These are phyloP conservation scores for Cotesia vestalis DNA, from an alignment of 1,140 invertebrate species.

Conservation along the genomic window DNA sequence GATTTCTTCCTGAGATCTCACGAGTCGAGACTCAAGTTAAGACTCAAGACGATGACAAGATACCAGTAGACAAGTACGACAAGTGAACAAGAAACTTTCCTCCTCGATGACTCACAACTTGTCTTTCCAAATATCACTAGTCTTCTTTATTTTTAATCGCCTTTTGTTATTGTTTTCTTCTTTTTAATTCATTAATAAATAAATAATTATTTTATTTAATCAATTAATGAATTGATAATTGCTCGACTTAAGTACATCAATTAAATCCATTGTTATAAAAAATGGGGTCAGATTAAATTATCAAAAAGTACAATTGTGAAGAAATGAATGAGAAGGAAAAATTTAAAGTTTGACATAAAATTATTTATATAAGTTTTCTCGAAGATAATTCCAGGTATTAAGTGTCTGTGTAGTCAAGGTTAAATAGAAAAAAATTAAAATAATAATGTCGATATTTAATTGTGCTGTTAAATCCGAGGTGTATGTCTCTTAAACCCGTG, in stretches of 20 bases:
- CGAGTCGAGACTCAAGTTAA: background rate
- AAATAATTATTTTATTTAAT: background rate
- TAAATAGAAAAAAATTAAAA: background rate
- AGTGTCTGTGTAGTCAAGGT: background rate
- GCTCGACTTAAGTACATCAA: background rate
- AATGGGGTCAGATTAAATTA: slow-evolving; percentile 8
- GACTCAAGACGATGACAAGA: background rate
- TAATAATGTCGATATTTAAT: too few species aligned
- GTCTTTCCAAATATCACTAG: slow-evolving; percentile 34
- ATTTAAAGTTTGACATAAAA: too few species aligned
- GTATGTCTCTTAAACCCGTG: slow-evolving; percentile 21
- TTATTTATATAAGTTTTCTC: too few species aligned
- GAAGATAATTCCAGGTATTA: too few species aligned
- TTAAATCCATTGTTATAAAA: background rate
- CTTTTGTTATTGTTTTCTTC: too few species aligned
- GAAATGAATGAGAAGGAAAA: background rate
- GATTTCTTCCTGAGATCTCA: slow-evolving; percentile 29
- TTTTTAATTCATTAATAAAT: background rate
- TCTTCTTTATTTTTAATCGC: background rate
- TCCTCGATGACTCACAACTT: slow-evolving; percentile 29
- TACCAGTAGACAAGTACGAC: background rate
- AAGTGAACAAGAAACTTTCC: slow-evolving; percentile 22
- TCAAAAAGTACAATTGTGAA: background rate
- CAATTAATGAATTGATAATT: too few species aligned
- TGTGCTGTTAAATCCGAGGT: slow-evolving; percentile 6